Percentiles rank a stretch among this genome's conserved stretches.
Conservation (phyloP, 2,888 invertebrate genomes). For the Agriopis aurantiaria region DNA sequence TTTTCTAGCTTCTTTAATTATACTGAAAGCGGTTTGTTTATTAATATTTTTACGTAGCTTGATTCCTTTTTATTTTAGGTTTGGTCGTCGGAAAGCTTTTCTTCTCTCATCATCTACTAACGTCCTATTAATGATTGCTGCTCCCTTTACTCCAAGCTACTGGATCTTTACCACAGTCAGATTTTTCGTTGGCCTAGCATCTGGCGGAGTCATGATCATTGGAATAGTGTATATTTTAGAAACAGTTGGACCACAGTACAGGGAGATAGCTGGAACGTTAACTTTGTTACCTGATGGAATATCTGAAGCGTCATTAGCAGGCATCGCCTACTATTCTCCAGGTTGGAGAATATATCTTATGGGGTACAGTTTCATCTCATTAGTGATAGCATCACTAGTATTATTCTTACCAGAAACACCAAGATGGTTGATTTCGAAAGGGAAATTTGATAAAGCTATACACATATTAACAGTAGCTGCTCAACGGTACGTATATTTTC, state of each 20-base stretch:
- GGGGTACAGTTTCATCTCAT: constrained; percentile 50
- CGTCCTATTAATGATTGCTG: constrained; percentile 87
- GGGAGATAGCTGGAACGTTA: constrained; percentile 68
- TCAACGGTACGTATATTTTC: constrained; percentile 48
- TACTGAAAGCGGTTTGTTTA: neutral
- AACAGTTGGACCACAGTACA: constrained; percentile 82
- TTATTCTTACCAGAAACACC: constrained; percentile 64
- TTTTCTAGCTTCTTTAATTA: neutral
- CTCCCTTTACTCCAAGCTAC: constrained; percentile 88
- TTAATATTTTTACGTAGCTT: neutral
- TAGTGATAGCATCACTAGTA: constrained; percentile 54
- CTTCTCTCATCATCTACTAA: constrained; percentile 89
- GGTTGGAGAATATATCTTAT: constrained; percentile 62
- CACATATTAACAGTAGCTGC: constrained; percentile 59
- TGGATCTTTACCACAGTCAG: constrained; percentile 86
- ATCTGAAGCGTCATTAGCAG: constrained; percentile 57
- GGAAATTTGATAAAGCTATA: constrained; percentile 56
- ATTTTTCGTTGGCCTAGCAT: constrained; percentile 89
- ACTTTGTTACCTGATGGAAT: constrained; percentile 61
- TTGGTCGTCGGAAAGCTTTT: constrained; percentile 85
- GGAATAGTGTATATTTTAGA: constrained; percentile 84
- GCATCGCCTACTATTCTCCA: constrained; percentile 60
- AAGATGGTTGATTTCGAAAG: constrained; percentile 65
- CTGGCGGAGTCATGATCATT: constrained; percentile 90
- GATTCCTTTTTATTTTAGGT: constrained; percentile 52